Conservation (phyloP, 2,797 vertebrate species). For the Sebastes itinus region DNA sequence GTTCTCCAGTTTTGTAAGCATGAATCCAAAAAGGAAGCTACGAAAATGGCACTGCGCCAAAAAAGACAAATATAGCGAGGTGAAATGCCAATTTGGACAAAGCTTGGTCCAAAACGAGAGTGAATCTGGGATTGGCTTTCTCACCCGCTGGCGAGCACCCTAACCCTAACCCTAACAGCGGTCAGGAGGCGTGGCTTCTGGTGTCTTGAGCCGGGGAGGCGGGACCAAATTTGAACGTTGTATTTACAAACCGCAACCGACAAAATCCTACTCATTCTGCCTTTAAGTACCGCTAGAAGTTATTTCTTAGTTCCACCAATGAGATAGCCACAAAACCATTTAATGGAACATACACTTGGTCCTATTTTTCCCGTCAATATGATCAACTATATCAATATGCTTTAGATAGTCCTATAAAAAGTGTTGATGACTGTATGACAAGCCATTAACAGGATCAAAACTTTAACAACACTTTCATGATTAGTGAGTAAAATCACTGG, state of each 20-base stretch:
- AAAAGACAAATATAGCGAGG: neutral
- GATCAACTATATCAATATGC: neutral
- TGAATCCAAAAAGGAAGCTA: neutral
- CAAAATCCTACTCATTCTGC: neutral
- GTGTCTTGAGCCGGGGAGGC: no score
- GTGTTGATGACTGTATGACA: neutral
- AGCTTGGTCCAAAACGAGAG: no score
- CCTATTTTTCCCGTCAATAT: neutral
- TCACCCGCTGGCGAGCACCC: no score
- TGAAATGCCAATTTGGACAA: neutral
- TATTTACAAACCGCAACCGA: no score
- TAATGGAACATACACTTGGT: neutral
- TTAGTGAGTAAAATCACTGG: neutral
- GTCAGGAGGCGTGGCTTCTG: no score
- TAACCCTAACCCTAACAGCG: no score
- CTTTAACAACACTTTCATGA: neutral
- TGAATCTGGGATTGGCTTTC: neutral
- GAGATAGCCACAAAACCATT: neutral
- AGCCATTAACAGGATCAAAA: neutral
- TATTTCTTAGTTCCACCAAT: neutral
- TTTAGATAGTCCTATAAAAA: neutral
- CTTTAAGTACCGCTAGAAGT: neutral
- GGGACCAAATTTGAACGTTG: no score
- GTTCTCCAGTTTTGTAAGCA: neutral
- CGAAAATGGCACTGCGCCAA: neutral